Percentiles rank a stretch among this genome's conserved stretches.
Conservation (phyloP, 2,113 vertebrate genomes). For the Psittacus erithacus region DNA sequence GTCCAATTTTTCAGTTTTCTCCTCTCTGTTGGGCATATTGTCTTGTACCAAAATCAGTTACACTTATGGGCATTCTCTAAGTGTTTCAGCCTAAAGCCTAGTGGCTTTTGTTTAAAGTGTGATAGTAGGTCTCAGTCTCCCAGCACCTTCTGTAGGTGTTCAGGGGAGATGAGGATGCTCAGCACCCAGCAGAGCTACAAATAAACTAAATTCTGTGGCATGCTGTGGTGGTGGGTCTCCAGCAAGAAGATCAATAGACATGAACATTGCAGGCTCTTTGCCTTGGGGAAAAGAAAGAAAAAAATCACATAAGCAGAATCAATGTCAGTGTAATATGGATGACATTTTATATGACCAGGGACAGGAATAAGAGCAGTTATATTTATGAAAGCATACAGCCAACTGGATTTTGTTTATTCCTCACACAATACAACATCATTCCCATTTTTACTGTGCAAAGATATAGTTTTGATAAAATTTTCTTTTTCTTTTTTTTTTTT, state of each 20-base stretch:
- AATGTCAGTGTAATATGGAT: constrained; percentile 10
- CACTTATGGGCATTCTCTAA: not conserved
- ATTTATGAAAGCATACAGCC: not conserved
- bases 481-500: rapidly evolving
- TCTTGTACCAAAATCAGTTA: not conserved
- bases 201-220: not conserved
- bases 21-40: not conserved
- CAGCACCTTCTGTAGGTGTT: not conserved
- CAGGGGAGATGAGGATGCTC: not conserved
- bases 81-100: not conserved
- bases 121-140: not conserved
- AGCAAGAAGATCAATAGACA: not conserved
- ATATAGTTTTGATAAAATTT: not conserved
- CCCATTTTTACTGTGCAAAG: not conserved
- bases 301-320: not conserved
- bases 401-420: not conserved
- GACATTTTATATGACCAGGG: not conserved
- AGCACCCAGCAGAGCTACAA: not conserved
- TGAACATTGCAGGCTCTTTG: not conserved
- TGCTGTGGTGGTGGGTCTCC: not conserved
- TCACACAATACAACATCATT: not conserved
- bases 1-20: not conserved
- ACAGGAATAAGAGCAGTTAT: not conserved
- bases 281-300: not conserved
- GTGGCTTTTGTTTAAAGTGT: not conserved